These are phyloP conservation scores for Stegostoma tigrinum DNA, from an alignment of 2,113 vertebrate genomes.

Conservation along the genomic window DNA sequence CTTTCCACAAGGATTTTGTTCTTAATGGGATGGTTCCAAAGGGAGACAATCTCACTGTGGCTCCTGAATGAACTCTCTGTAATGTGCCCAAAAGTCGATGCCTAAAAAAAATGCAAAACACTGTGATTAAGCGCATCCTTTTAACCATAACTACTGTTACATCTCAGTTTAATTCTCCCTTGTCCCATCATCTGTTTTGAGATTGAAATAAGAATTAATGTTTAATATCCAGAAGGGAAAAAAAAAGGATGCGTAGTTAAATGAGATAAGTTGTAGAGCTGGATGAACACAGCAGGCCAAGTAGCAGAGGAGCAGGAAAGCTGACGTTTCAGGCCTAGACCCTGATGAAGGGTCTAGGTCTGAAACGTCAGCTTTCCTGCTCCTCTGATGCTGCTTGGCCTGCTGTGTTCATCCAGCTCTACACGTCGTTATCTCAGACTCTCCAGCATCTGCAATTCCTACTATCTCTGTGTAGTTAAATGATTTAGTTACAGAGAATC, in stretches of 20 bases:
- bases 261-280: too few species aligned
- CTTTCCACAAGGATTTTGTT: slow-evolving; percentile 61
- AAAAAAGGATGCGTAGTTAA: not conserved
- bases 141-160: not conserved
- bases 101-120: slow-evolving; percentile 50
- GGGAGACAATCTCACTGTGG: slow-evolving; percentile 58
- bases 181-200: not conserved
- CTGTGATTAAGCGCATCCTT: not conserved
- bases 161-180: not conserved
- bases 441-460: too few species aligned
- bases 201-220: not conserved
- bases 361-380: too few species aligned
- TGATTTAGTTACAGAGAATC: not conserved
- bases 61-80: slow-evolving; percentile 58
- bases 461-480: not conserved
- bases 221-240: not conserved
- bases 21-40: slow-evolving; percentile 62
- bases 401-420: too few species aligned
- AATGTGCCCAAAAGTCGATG: slow-evolving; percentile 51
- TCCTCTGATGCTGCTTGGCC: too few species aligned
- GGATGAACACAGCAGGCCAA: too few species aligned
- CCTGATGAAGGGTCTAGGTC: too few species aligned
- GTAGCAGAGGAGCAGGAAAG: too few species aligned
- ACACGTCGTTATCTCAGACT: too few species aligned
- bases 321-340: too few species aligned